These are phyloP conservation scores for Lethenteron camtschaticum DNA, from an alignment of 2,113 vertebrate genomes.

Conservation along the genomic window DNA sequence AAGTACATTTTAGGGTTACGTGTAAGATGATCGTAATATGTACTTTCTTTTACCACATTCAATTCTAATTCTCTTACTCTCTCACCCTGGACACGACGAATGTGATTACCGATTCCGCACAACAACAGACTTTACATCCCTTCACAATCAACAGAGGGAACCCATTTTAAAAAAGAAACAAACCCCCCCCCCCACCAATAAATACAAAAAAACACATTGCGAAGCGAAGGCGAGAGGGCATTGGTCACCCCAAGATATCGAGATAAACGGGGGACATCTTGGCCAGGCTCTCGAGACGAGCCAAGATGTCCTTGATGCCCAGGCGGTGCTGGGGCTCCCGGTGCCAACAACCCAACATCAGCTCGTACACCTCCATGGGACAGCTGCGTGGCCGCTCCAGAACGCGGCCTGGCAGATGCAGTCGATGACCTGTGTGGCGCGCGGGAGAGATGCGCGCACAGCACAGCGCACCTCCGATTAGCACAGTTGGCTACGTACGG, in stretches of 20 bases:
- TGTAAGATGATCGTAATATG: too few relatives aligned
- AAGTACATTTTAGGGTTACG: too few relatives aligned
- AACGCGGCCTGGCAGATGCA: conserved; percentile 93
- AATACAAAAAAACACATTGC: conserved; percentile 23
- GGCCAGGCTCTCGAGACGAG: conserved; percentile 78
- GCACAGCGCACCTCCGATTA: too few relatives aligned
- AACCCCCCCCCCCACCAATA: conserved; percentile 11
- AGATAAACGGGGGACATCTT: conserved; percentile 96
- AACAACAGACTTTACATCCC: conserved; percentile 22
- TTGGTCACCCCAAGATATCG: conserved; percentile 77
- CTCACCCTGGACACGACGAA: too few relatives aligned
- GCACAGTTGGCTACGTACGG: too few relatives aligned
- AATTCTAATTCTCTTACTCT: too few relatives aligned
- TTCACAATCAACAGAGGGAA: background rate
- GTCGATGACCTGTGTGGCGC: conserved; percentile 68
- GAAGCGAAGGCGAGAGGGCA: conserved; percentile 17
- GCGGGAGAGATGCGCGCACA: background rate
- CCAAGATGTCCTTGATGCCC: conserved; percentile 90
- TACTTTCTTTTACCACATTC: too few relatives aligned
- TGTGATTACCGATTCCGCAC: conserved; percentile 8
- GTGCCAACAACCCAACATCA: conserved; percentile 98
- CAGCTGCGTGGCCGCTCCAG: conserved; percentile 85
- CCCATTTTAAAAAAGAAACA: conserved; percentile 9
- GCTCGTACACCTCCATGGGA: conserved; percentile 88
- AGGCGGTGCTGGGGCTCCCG: conserved; percentile 89